phyloP scores from a whole-genome alignment of 1,140 invertebrate genomes.

The Himalopsyche phryganea region DNA sequence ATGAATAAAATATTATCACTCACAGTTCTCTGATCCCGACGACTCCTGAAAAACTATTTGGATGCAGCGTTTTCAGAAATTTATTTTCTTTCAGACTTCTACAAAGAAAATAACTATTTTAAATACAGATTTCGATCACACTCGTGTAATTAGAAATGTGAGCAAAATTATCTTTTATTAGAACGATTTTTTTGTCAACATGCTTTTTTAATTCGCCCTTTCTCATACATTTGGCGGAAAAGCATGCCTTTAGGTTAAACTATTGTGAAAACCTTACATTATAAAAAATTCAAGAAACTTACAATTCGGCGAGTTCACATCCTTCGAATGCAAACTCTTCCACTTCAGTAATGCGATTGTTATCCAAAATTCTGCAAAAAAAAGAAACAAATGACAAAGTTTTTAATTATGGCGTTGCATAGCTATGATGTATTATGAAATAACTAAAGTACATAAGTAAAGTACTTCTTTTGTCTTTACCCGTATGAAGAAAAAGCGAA shows the following conservation, averaged over 20 bases:
- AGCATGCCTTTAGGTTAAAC: too few species aligned
- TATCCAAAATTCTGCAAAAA: constrained; percentile 54
- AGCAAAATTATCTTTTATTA: too few species aligned
- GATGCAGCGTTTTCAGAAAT: constrained; percentile 14
- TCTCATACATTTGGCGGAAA: too few species aligned
- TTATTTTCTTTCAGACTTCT: constrained; percentile 28
- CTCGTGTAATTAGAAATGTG: not conserved
- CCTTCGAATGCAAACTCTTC: constrained; percentile 62
- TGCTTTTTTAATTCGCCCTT: too few species aligned
- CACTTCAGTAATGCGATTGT: constrained; percentile 60
- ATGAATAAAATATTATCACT: too few species aligned
- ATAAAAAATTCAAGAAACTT: constrained; percentile 41
- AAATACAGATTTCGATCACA: not conserved
- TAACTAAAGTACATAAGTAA: not conserved
- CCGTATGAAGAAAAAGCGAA: not conserved
- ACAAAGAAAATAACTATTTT: constrained; percentile 3
- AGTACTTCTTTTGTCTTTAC: not conserved
- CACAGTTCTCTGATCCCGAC: constrained; percentile 30
- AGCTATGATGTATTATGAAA: not conserved
- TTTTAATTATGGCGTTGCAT: not conserved
- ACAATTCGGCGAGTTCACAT: constrained; percentile 64
- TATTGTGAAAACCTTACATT: not conserved
- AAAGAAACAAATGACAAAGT: constrained; percentile 14
- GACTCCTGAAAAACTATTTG: constrained; percentile 26
- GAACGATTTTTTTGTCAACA: too few species aligned